Evolutionary conservation across 1,140 invertebrate species (phyloP), one percentile per base, ranked within the genome.

Genomic region (Hycleus phaleratus): DNA sequence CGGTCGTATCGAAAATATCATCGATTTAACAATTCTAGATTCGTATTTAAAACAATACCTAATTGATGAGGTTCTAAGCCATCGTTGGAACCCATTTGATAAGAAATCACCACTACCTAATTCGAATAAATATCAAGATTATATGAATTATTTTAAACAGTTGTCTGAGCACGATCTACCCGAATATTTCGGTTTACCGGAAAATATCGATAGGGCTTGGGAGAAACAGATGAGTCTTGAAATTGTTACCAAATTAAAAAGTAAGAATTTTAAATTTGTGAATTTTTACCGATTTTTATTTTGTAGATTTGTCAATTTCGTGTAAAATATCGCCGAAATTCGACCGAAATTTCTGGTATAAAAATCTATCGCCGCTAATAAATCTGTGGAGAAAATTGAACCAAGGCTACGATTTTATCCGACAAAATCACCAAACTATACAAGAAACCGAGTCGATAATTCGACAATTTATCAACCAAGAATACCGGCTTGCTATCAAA

Each of bases 1-100:
- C 1, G 93, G 93, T 1, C 75, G 91, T 43, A 80, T 97, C 5
- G 91, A 95, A 69, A 91, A 93, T 64, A 70, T 77, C 5, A 85
- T 87, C 69, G 94, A 97, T 75, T 71, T 82, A 49, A 74, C 81
- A 45, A 85, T 93, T 2, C 70, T 97, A 24, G 73, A 79, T 8
- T 82, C 86, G 0, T 93, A 94, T 69, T 70, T 95, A 2, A 69
- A 76, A n/a, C 79, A 85, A 40, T 86, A 86, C 66, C 93, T 93
- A 73, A 82, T 74, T 44, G 66, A 77, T 69, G 72, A 81, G 72
- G 67, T 83, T 8, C 73, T 84, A 44, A 80, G 79, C 50, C 81
- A 82, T 54, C 73, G 77, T 56, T 78, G 79, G 72, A 80, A 74
- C 66, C 73, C 82, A 0, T 73, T 86, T 0, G 78, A 79, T 5